Base-by-base conservation (phyloP, 2,797 vertebrate species). In the Graptemys geographica region DNA sequence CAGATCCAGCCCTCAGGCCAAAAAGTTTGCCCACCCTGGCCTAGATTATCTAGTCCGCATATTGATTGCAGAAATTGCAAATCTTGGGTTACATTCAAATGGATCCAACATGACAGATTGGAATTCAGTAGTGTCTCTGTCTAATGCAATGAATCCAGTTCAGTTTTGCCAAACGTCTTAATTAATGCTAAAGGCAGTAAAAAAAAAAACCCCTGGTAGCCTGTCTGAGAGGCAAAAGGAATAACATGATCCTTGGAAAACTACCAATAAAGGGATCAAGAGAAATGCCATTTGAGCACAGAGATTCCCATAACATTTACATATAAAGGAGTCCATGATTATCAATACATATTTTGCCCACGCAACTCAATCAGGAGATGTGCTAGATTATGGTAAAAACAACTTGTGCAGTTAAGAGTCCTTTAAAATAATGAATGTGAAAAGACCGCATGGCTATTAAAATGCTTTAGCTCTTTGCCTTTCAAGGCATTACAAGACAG, bases 131-230 rank as follows among this genome's bases (percentile, higher is more conserved):
- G 59, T 76, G 72, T 89, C 93, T 91, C 21, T 2, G 85, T 12
- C 85, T 83, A n/a, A 76, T 94, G 91, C 92, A 55, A 19, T 1
- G 21, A 62, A 90, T 79, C 93, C 96, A 94, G 89, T 15, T 84
- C 94, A 49, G 51, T 33, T 41, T 93, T 87, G 85, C 37, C 95
- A 84, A 65, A 23, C 0, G 33, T 53, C 90, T 65, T 85, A 88
- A 86, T 88, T 28, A 72, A 92, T 44, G 91, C 62, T 19, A 78
- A 83, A 90, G 95, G 92, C 84, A 94, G n/a, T 41, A 65, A 51
- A 41, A 87, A 91, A 96, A 92, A 96, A 96, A 92, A 3, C 94
- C 79, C 79, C 79, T 95, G 55, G 55, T 65, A 94, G 92, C 23
- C 87, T 11, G 86, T 79, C 84, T 90, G 88, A 86, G 80, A 83